phyloP scores from a whole-genome alignment of 2,888 invertebrate genomes.

The Esperia sulphurella region DNA sequence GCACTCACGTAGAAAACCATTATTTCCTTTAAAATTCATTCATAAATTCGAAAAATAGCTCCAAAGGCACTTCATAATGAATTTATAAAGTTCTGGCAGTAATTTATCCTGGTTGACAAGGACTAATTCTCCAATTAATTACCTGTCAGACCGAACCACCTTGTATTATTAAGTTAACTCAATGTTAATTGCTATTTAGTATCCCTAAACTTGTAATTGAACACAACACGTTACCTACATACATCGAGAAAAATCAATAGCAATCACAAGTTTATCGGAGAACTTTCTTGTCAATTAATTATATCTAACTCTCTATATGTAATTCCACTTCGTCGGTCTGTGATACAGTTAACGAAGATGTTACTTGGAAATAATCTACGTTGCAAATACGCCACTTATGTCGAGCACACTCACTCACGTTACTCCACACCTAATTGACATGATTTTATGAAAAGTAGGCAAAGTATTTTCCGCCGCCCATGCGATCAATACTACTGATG shows the following conservation, averaged over 20 bases:
- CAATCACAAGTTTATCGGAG: not conserved
- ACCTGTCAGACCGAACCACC: not conserved
- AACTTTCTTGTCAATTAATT: not conserved
- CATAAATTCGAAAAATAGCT: no score
- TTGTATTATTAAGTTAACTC: not conserved
- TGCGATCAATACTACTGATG: no score
- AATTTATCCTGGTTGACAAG: not conserved
- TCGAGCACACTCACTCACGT: no score
- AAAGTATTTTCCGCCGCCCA: no score
- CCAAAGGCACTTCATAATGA: not conserved
- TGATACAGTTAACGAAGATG: no score
- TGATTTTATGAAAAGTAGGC: no score
- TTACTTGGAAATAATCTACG: no score
- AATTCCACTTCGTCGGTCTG: not conserved
- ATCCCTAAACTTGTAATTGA: not conserved
- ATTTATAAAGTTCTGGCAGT: not conserved
- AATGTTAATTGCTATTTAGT: not conserved
- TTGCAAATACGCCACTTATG: no score
- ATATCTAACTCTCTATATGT: not conserved
- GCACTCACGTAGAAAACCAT: no score
- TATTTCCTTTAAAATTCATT: no score
- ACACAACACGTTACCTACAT: not conserved
- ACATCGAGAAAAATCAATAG: not conserved
- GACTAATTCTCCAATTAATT: not conserved
- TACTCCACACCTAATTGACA: no score